phyloP scores from a whole-genome alignment of 1,140 invertebrate genomes.

The Antheraea mylitta region DNA sequence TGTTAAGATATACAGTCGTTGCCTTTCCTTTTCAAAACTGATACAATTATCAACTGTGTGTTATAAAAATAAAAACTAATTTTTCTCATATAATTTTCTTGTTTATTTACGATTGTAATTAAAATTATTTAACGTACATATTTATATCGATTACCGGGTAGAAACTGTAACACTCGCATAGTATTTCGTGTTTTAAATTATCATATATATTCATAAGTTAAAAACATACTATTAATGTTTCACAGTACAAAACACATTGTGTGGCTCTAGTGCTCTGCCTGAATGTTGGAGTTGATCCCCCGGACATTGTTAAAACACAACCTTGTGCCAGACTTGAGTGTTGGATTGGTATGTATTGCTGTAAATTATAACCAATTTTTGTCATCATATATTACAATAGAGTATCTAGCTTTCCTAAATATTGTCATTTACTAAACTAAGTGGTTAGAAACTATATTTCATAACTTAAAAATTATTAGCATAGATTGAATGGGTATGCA shows the following conservation, averaged over 20 bases:
- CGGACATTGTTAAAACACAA: constrained; percentile 97
- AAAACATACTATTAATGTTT: constrained; percentile 21
- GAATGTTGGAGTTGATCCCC: constrained; percentile 99
- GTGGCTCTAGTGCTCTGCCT: constrained; percentile 98
- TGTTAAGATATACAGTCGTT: constrained; percentile 7
- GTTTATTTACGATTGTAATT: neutral
- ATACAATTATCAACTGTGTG: neutral
- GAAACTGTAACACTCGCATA: neutral
- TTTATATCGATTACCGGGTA: neutral
- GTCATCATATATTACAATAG: too few species aligned
- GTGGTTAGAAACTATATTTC: too few species aligned
- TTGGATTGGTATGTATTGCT: constrained; percentile 91
- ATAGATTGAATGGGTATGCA: too few species aligned
- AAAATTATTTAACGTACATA: neutral
- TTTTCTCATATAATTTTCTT: too few species aligned
- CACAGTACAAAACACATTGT: constrained; percentile 98
- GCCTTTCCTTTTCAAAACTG: neutral
- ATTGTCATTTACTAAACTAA: too few species aligned
- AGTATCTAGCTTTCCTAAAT: too few species aligned
- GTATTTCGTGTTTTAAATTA: too few species aligned
- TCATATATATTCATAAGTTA: too few species aligned
- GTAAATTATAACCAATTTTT: neutral
- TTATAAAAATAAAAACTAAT: neutral
- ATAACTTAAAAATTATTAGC: too few species aligned
- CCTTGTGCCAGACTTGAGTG: constrained; percentile 97